A percentile compares a stretch with the other conserved stretches of the same genome.
Conservation (phyloP, 2,797 vertebrate genomes). For the Phylloscopus collybita region DNA sequence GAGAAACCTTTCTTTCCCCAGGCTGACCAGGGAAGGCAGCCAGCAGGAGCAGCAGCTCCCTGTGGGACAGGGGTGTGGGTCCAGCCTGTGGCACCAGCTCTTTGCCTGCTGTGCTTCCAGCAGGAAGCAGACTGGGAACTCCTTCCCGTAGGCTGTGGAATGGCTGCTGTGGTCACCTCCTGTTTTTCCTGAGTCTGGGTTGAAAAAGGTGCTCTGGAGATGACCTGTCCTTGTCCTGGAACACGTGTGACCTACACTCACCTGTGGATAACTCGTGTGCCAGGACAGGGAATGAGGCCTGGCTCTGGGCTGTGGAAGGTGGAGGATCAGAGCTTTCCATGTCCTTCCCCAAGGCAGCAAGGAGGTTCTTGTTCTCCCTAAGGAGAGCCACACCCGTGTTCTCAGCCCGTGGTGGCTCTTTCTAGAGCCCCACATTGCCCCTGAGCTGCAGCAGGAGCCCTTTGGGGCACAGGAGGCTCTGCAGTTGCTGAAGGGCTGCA, state of each 20-base stretch:
- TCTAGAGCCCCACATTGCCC: neutral
- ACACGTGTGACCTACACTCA: rapidly evolving
- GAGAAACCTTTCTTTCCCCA: neutral
- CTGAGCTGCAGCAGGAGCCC: neutral
- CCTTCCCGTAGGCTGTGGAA: neutral
- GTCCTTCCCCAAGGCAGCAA: neutral
- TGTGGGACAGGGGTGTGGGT: neutral
- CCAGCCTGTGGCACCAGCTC: neutral
- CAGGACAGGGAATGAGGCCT: neutral
- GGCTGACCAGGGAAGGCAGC: neutral
- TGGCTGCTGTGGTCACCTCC: neutral
- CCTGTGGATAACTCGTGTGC: rapidly evolving
- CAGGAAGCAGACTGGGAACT: neutral
- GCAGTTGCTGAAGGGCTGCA: neutral
- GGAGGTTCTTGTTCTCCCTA: neutral
- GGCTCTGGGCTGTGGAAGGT: neutral
- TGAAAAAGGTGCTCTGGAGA: neutral
- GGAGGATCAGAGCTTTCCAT: neutral
- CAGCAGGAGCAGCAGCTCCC: neutral
- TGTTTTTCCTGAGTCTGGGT: neutral
- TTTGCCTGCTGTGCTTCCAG: neutral
- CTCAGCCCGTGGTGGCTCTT: neutral
- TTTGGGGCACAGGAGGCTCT: neutral
- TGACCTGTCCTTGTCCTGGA: neutral
- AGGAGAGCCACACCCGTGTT: neutral